Conservation (phyloP, 2,113 vertebrate genomes). For the pig (Sus scrofa) region DNA sequence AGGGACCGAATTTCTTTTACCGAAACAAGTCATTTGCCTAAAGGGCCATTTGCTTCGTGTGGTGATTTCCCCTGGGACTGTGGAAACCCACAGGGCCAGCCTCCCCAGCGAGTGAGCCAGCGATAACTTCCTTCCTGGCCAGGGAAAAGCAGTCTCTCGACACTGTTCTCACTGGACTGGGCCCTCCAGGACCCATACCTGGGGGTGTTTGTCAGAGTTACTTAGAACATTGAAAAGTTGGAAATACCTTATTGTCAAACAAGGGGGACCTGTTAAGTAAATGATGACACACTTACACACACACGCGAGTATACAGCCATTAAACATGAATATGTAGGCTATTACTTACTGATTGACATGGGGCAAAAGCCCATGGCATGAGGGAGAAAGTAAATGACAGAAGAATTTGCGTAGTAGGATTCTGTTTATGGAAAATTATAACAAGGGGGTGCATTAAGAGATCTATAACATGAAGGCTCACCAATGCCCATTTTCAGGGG, state of each 20-base stretch:
- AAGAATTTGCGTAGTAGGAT: fast-evolving
- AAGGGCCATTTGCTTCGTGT: background rate
- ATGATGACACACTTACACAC: background rate
- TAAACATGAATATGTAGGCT: background rate
- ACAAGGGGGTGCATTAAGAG: background rate
- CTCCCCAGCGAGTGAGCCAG: background rate
- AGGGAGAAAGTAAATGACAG: background rate
- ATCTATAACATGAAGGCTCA: background rate
- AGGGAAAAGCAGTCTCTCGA: background rate
- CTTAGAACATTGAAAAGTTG: background rate
- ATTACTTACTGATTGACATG: background rate
- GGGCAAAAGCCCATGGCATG: background rate
- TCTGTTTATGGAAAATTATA: background rate
- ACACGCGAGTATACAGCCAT: background rate
- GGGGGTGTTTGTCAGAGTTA: background rate
- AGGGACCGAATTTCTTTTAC: background rate
- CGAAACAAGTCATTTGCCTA: slow-evolving; percentile 40
- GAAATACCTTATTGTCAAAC: background rate
- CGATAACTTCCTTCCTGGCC: background rate
- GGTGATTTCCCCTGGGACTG: background rate
- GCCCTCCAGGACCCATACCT: background rate
- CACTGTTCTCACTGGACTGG: background rate
- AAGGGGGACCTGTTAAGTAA: background rate
- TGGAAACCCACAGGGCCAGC: background rate
- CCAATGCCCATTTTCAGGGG: background rate